A percentile compares a stretch with the other conserved stretches of the same genome.
Conservation (phyloP, 2,888 invertebrate species). For the Empis stercorea region DNA sequence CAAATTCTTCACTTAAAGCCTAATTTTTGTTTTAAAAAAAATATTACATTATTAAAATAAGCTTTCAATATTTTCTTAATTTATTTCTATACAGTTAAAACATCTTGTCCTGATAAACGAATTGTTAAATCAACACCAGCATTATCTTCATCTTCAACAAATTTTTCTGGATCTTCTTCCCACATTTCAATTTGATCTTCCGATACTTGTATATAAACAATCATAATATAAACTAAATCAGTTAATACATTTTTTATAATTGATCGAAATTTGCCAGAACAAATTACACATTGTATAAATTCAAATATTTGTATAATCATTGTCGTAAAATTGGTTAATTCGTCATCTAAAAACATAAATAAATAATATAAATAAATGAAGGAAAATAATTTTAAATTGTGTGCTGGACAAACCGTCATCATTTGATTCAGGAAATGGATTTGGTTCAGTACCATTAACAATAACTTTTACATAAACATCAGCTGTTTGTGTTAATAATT, state of each 20-base stretch:
- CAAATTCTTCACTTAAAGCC: slow-evolving; percentile 41
- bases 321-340: slow-evolving; percentile 48
- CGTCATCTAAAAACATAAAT: slow-evolving; percentile 36
- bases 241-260: slow-evolving; percentile 46
- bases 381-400: background rate
- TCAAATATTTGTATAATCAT: slow-evolving; percentile 54
- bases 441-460: slow-evolving; percentile 43
- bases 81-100: slow-evolving; percentile 38
- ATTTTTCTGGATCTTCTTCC: slow-evolving; percentile 50
- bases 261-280: slow-evolving; percentile 41
- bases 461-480: slow-evolving; percentile 49
- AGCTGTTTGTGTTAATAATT: slow-evolving; percentile 51
- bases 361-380: slow-evolving; percentile 15
- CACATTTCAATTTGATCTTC: slow-evolving; percentile 52
- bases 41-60: no score
- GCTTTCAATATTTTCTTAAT: no score
- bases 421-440: slow-evolving; percentile 40
- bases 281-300: slow-evolving; percentile 49
- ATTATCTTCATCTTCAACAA: slow-evolving; percentile 56
- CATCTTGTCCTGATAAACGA: slow-evolving; percentile 50
- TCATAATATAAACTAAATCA: slow-evolving; percentile 51
- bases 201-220: slow-evolving; percentile 57
- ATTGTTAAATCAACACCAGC: slow-evolving; percentile 48
- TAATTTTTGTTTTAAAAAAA: no score
- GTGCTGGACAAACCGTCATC: slow-evolving; percentile 35